Evolutionary conservation across 2,797 vertebrate genomes (phyloP), one percentile per base, ranked within the genome.

Genomic region (Enteromius radiatus): DNA sequence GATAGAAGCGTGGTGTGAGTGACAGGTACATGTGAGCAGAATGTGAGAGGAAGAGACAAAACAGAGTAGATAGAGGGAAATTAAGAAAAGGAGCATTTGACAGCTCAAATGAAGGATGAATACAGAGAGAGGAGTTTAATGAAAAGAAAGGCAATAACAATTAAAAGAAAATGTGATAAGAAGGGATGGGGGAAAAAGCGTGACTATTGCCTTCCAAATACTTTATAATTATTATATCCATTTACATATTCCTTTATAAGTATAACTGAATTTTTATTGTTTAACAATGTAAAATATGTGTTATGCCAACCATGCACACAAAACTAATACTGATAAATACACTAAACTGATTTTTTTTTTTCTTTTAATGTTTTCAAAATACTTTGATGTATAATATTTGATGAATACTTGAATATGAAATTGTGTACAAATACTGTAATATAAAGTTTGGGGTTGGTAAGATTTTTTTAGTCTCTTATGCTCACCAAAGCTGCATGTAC

Each of bases 21-120:
- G 43, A 74, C 54, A 73, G 45, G 45, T 36, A 65, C 43, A 31
- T 26, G 21, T 78, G 68, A 78, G 10, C 41, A 71, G 75, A 78
- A 78, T 36, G 21, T 69, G 28, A 70, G n/a, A 63, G 10, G 15
- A 76, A 43, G 21, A 78, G 33, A 56, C 43, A 76, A 31, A 47
- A 68, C 19, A 3, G 61, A 63, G 61, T 15, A 31, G 61, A 63
- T 31, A 7, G 26, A 19, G 61, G 31, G 28, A 64, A 31, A 9
- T 19, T 7, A 33, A 64, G 28, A 17, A 61, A 63, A 31, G 59
- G 59, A 63, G 59, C 26, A 28, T 31, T 63, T 28, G 59, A 64
- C 36, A 17, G n/a, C 5, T 1, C 26, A 47, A 77, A 47, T 64
- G 10, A 19, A 14, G 23, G 65, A 69, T 19, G 10, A 56, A 79